Evolutionary conservation across 2,113 vertebrate species (phyloP).

Genomic region (Argyrosomus japonicus): DNA sequence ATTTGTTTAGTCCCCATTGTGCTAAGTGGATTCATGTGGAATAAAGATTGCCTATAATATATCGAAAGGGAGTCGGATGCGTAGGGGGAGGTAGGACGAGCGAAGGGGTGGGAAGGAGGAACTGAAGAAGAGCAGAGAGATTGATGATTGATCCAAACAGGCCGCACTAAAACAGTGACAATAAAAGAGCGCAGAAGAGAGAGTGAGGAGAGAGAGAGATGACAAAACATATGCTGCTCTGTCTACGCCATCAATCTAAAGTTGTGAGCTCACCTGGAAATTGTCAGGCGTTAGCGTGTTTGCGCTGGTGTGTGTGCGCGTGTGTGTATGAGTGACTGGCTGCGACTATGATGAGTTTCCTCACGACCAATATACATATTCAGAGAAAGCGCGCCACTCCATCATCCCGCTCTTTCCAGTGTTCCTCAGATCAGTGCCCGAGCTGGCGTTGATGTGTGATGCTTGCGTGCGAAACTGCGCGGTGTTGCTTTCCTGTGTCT

Average conservation of each 20-base stretch:
- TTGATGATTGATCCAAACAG: slow-evolving; percentile 75
- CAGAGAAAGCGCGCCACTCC: slow-evolving; percentile 63
- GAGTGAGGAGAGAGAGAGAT: slow-evolving; percentile 33
- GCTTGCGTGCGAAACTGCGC: background rate
- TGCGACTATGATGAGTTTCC: slow-evolving; percentile 72
- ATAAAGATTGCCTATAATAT: slow-evolving; percentile 65
- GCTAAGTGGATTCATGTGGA: slow-evolving; percentile 69
- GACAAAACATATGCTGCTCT: slow-evolving; percentile 76
- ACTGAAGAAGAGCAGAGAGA: slow-evolving; percentile 48
- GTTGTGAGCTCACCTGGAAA: slow-evolving; percentile 76
- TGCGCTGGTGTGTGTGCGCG: slow-evolving; percentile 26
- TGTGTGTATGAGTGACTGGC: slow-evolving; percentile 31
- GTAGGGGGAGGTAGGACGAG: slow-evolving; percentile 28
- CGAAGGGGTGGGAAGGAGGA: slow-evolving; percentile 20
- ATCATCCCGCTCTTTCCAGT: slow-evolving; percentile 61
- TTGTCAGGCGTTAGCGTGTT: slow-evolving; percentile 63
- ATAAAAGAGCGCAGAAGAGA: slow-evolving; percentile 57
- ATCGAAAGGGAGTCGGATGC: slow-evolving; percentile 46
- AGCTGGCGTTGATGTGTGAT: slow-evolving; percentile 45
- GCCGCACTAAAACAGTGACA: slow-evolving; percentile 59
- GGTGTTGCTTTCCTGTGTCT: background rate
- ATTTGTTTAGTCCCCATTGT: slow-evolving; percentile 68
- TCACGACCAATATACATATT: slow-evolving; percentile 75
- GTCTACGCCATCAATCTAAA: slow-evolving; percentile 78
- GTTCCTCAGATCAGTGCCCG: slow-evolving; percentile 40